These are phyloP conservation scores for Drosophila recens DNA, from an alignment of 2,888 invertebrate species.

Conservation along the genomic window DNA sequence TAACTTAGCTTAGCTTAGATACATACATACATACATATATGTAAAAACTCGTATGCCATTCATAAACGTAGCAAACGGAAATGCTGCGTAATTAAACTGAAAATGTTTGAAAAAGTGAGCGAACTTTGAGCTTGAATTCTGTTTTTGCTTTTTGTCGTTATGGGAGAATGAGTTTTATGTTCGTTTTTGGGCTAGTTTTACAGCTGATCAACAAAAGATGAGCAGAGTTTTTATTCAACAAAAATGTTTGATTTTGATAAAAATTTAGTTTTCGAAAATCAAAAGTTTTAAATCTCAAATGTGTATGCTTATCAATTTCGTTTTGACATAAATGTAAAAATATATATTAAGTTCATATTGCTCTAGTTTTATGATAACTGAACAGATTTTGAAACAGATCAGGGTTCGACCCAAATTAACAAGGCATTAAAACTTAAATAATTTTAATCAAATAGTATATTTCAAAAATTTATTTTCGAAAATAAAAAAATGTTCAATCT, in stretches of 20 bases:
- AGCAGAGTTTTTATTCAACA: background rate
- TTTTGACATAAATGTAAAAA: too few relatives aligned
- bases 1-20: constrained; percentile 21
- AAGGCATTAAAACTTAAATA: background rate
- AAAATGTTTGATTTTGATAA: background rate
- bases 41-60: background rate
- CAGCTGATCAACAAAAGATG: constrained; percentile 2
- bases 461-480: background rate
- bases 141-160: constrained; percentile 47
- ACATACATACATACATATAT: background rate
- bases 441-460: background rate
- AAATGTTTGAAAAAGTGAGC: constrained; percentile 39
- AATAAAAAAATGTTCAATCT: too few relatives aligned
- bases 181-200: background rate
- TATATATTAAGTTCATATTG: too few relatives aligned
- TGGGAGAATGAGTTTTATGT: constrained; percentile 61
- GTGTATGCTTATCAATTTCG: too few relatives aligned
- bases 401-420: background rate
- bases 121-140: constrained; percentile 32
- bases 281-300: background rate
- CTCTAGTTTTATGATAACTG: background rate
- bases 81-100: constrained; percentile 64
- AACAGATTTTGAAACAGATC: background rate
- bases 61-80: constrained; percentile 52
- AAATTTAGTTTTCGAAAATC: background rate